A percentile compares a stretch with the other conserved stretches of the same genome.
Evolutionary conservation across 2,888 invertebrate genomes (phyloP).

Genomic region (Lithophane semibrunnea): DNA sequence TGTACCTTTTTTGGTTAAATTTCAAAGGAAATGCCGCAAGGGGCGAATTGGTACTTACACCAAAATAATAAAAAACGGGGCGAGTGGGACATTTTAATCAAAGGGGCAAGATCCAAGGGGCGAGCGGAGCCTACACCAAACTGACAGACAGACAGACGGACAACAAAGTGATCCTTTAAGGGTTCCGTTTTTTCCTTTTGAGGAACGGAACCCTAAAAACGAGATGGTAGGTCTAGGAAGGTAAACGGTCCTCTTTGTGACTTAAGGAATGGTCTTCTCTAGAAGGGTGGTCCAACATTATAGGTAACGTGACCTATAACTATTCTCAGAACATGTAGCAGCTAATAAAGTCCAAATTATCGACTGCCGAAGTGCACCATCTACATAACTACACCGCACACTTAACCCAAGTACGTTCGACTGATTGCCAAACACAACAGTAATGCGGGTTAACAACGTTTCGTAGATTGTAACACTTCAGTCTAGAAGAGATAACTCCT

Average conservation of each 20-base stretch:
- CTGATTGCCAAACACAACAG: constrained; percentile 30
- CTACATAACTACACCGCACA: background rate
- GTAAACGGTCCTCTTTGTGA: background rate
- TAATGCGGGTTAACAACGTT: constrained; percentile 6
- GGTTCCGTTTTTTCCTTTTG: too few species aligned
- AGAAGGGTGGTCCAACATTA: background rate
- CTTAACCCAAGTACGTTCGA: background rate
- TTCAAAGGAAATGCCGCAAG: too few species aligned
- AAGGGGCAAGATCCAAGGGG: too few species aligned
- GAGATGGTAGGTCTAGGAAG: background rate
- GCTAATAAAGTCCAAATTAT: background rate
- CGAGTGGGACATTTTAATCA: too few species aligned
- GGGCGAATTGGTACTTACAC: too few species aligned
- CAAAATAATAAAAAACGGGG: too few species aligned
- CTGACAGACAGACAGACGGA: too few species aligned
- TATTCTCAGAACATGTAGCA: background rate
- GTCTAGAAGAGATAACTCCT: constrained; percentile 14
- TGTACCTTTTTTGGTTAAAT: too few species aligned
- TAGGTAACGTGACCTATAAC: background rate
- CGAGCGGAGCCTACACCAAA: too few species aligned
- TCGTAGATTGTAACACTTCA: constrained; percentile 11
- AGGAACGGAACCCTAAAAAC: too few species aligned
- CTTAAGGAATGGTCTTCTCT: background rate
- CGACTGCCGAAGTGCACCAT: background rate
- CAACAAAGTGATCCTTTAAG: too few species aligned